These are phyloP conservation scores for Lasiommata megera DNA, from an alignment of 2,888 invertebrate species.

Conservation along the genomic window DNA sequence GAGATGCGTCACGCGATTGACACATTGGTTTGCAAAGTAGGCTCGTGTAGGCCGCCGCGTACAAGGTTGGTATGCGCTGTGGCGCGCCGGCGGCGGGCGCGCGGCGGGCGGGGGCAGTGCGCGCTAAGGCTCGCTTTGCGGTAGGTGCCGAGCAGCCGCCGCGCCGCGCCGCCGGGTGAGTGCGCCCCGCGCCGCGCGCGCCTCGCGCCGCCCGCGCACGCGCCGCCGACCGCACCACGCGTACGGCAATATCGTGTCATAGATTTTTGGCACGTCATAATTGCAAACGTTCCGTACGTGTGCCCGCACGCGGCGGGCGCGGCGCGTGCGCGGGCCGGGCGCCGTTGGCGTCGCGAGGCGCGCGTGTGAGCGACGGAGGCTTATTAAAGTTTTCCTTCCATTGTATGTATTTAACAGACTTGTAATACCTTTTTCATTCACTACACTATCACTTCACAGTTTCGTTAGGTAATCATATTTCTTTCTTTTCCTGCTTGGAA, in stretches of 20 bases:
- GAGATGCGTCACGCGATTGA: too few species aligned
- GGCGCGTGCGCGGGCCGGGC: not conserved
- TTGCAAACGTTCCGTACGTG: too few species aligned
- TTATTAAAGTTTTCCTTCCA: constrained; percentile 13
- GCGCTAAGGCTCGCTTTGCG: constrained; percentile 30
- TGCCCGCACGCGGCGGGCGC: not conserved
- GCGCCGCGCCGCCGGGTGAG: constrained; percentile 24
- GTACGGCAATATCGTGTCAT: too few species aligned
- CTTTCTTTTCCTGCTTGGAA: constrained; percentile 4
- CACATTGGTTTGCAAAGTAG: too few species aligned
- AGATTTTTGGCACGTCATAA: too few species aligned
- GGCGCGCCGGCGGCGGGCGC: constrained; percentile 16
- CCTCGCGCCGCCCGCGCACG: constrained; percentile 6
- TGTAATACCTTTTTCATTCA: constrained; percentile 14
- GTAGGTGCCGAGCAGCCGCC: constrained; percentile 24
- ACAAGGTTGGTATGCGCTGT: too few species aligned
- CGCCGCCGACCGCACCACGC: constrained; percentile 19
- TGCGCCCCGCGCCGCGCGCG: constrained; percentile 8
- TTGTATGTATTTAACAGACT: constrained; percentile 20
- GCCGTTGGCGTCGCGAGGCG: constrained; percentile 12
- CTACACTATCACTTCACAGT: constrained; percentile 3
- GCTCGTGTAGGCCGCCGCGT: too few species aligned
- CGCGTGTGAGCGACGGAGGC: constrained; percentile 13
- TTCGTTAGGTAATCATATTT: constrained; percentile 7
- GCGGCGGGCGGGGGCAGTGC: constrained; percentile 15